These are phyloP conservation scores for Pachyseris speciosa DNA, from an alignment of 64 coral and sea anemone genomes.

Conservation along the genomic window DNA sequence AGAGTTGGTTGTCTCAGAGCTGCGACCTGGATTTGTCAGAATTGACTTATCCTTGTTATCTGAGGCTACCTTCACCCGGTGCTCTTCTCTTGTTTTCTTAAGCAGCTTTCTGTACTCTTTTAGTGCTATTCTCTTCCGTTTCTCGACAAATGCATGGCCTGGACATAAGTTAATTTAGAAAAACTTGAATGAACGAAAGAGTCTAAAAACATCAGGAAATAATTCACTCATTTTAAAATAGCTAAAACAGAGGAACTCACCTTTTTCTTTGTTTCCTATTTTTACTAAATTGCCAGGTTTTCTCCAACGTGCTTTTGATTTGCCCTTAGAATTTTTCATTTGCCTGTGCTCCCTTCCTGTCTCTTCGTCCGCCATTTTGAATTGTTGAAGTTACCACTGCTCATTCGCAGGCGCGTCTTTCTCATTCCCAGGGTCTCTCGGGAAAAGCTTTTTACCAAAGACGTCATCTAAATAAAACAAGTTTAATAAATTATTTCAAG, in stretches of 20 bases:
- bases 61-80: neutral
- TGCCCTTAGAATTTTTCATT: neutral
- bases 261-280: conserved; percentile 52
- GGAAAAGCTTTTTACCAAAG: too few species aligned
- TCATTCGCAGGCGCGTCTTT: neutral
- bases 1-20: neutral
- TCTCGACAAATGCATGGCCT: conserved; percentile 90
- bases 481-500: too few species aligned
- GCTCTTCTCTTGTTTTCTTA: conserved; percentile 70
- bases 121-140: conserved; percentile 71
- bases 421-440: neutral
- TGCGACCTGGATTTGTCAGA: neutral
- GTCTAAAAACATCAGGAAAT: neutral
- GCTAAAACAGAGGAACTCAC: neutral
- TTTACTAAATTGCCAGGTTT: conserved; percentile 8
- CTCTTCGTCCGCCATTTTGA: conserved; percentile 56
- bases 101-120: conserved; percentile 86
- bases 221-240: neutral
- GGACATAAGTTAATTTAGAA: neutral
- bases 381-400: neutral
- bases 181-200: neutral
- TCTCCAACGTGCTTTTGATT: conserved; percentile 39
- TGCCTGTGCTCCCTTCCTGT: neutral
- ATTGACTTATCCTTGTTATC: neutral
- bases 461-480: too few species aligned